Evolutionary conservation across 2,888 invertebrate genomes (phyloP).

Genomic region (Smittia sp.): DNA sequence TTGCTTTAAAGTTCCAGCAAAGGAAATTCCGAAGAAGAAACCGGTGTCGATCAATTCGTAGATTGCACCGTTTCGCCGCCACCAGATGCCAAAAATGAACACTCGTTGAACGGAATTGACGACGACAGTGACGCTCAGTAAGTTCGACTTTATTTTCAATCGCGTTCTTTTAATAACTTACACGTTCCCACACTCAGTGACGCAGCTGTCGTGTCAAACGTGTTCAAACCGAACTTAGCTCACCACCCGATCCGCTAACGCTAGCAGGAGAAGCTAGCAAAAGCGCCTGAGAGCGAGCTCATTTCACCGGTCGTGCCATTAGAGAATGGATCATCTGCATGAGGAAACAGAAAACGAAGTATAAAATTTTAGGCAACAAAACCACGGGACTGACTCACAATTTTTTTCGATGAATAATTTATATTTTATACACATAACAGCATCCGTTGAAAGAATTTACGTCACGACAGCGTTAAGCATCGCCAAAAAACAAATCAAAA

Average conservation of each 20-base stretch:
- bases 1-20: constrained; percentile 24
- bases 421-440: constrained; percentile 5
- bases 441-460: neutral
- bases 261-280: constrained; percentile 17
- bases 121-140: neutral
- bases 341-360: constrained; percentile 13
- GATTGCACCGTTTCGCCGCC: constrained; percentile 18
- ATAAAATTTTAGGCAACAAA: constrained; percentile 1
- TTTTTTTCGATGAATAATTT: constrained; percentile 7
- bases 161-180: neutral
- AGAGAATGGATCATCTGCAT: constrained; percentile 38
- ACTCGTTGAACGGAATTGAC: neutral
- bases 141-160: neutral
- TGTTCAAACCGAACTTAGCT: neutral
- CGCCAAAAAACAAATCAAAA: neutral
- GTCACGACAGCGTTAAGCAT: neutral
- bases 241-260: constrained; percentile 1
- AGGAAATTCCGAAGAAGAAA: constrained; percentile 39
- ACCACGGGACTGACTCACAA: constrained; percentile 14
- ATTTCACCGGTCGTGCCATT: constrained; percentile 29
- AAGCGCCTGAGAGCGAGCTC: constrained; percentile 25
- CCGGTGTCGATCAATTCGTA: constrained; percentile 30
- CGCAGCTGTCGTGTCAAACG: neutral
- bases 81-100: constrained; percentile 12
- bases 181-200: neutral